These are phyloP conservation scores for Hydroisotoma schaefferi DNA, from an alignment of 2,888 invertebrate species.

Conservation along the genomic window DNA sequence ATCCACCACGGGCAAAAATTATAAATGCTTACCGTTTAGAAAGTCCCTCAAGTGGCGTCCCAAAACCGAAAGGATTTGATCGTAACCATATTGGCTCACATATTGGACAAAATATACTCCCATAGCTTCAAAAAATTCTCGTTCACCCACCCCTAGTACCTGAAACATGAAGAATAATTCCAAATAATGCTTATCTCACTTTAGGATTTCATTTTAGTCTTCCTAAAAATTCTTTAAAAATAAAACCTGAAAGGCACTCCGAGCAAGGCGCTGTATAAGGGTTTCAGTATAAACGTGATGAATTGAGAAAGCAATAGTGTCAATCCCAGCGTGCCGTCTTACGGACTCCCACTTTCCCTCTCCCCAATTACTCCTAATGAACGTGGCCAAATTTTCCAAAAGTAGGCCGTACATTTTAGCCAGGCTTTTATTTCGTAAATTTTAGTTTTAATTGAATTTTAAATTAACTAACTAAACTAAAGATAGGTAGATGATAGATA, in stretches of 20 bases:
- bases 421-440: neutral
- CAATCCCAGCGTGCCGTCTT: conserved; percentile 76
- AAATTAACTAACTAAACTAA: no score
- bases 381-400: conserved; percentile 88
- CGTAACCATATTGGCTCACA: conserved; percentile 92
- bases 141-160: conserved; percentile 80
- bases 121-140: conserved; percentile 89
- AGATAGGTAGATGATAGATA: no score
- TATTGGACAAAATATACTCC: conserved; percentile 59
- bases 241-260: conserved; percentile 76
- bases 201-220: no score
- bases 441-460: no score
- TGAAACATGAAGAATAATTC: no score
- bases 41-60: conserved; percentile 94
- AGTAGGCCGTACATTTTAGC: conserved; percentile 86
- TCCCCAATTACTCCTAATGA: conserved; percentile 87
- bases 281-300: conserved; percentile 93
- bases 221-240: no score
- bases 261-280: conserved; percentile 75
- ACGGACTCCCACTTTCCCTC: conserved; percentile 93
- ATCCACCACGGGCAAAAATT: neutral
- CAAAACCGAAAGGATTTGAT: conserved; percentile 80
- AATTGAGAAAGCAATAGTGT: conserved; percentile 74
- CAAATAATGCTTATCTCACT: no score
- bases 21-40: conserved; percentile 66